These are phyloP conservation scores for Invenusta paracnida DNA, from an alignment of 2,888 invertebrate species.

Conservation along the genomic window DNA sequence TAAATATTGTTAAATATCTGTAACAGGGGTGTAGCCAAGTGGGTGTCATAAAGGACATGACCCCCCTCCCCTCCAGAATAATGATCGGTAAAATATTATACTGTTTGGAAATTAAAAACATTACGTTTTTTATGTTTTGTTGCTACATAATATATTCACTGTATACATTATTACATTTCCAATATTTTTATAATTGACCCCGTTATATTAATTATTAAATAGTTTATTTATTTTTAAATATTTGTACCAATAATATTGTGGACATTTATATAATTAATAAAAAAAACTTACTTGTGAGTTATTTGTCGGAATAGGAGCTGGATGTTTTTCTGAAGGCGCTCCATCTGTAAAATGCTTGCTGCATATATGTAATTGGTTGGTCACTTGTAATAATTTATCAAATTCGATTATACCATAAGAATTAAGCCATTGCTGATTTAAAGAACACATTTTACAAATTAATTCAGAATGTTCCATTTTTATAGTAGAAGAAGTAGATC, in stretches of 20 bases:
- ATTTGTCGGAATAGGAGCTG: background rate
- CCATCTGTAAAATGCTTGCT: background rate
- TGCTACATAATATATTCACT: too few species aligned
- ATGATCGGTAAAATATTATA: too few species aligned
- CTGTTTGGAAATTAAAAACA: too few species aligned
- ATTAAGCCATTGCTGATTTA: background rate
- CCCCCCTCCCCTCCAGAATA: too few species aligned
- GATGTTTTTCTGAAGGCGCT: background rate
- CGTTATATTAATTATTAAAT: too few species aligned
- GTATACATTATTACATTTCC: too few species aligned
- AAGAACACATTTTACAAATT: background rate
- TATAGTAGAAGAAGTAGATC: background rate
- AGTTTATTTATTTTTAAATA: too few species aligned
- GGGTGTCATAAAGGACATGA: too few species aligned
- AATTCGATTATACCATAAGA: background rate
- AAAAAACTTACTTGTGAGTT: background rate
- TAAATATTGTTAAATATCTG: too few species aligned
- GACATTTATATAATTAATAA: background rate
- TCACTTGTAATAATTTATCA: background rate
- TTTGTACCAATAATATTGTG: background rate
- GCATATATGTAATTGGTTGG: background rate
- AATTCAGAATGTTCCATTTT: background rate
- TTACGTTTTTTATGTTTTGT: too few species aligned
- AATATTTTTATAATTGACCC: too few species aligned
- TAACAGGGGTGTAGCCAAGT: too few species aligned